Percentiles rank a stretch among this genome's conserved stretches.
These are phyloP conservation scores for Percopsis omiscomaycus DNA, from an alignment of 2,797 vertebrate species.

Conservation along the genomic window DNA sequence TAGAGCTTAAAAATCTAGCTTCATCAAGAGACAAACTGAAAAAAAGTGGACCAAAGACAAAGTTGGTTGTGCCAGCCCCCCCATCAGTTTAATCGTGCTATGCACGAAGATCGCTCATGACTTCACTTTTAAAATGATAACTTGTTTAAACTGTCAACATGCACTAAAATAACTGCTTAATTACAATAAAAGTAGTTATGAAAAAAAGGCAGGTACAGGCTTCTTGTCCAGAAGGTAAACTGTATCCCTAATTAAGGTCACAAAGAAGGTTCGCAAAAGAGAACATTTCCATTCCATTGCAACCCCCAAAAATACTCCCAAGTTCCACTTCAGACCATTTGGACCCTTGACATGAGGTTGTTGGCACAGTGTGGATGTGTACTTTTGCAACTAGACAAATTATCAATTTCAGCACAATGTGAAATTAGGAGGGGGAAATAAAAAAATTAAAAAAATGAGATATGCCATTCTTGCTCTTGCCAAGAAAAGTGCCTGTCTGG, in stretches of 20 bases:
- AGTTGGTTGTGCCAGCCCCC: slow-evolving; percentile 44
- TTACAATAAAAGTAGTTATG: slow-evolving; percentile 13
- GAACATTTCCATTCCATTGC: slow-evolving; percentile 21
- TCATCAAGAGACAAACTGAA: no score
- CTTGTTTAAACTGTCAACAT: slow-evolving; percentile 55
- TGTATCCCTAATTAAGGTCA: slow-evolving; percentile 24
- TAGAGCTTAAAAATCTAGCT: no score
- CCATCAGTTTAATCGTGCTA: slow-evolving; percentile 34
- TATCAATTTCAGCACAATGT: slow-evolving; percentile 3
- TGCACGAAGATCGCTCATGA: neutral
- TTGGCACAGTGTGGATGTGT: slow-evolving; percentile 10
- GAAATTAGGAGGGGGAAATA: neutral
- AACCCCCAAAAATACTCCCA: slow-evolving; percentile 25
- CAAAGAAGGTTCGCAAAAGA: slow-evolving; percentile 20
- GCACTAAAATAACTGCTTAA: slow-evolving; percentile 68
- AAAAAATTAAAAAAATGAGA: slow-evolving; percentile 5
- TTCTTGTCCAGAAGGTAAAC: slow-evolving; percentile 27
- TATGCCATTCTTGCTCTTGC: slow-evolving; percentile 34
- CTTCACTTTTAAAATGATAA: neutral
- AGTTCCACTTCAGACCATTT: slow-evolving; percentile 22
- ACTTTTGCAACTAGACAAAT: slow-evolving; percentile 16
- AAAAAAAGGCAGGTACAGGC: slow-evolving; percentile 3
- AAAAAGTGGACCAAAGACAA: no score
- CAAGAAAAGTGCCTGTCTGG: slow-evolving; percentile 73
- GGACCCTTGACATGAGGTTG: slow-evolving; percentile 22